Base-by-base conservation (phyloP, 53 echinoderm and acorn worm species). In the Mesocentrotus franciscanus region DNA sequence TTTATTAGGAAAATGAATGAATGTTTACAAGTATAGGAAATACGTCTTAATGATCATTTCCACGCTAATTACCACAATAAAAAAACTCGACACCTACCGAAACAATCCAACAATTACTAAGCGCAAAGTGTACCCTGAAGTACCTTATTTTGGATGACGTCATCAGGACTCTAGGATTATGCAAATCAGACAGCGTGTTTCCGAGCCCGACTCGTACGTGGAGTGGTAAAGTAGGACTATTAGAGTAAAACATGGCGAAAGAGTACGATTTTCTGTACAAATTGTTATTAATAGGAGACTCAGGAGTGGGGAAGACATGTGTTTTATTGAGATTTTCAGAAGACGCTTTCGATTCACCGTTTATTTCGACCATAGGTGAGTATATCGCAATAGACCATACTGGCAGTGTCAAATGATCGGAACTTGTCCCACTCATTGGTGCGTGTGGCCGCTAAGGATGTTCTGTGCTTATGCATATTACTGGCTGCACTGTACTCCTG, bases 281-380 rank as follows among this genome's bases (percentile, higher is more conserved):
- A 92, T 95, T 98, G 92, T 93, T 98, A 32, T 94, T 98, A 89
- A 97, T 98, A 95, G 98, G 98, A 59, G 98, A 98, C 96, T 97
- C 98, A 60, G 97, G 97, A 33, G 98, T 98, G n/a, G 98, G 98
- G 10, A 98, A 98, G 90, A 98, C 98, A 64, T 97, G 98, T 93
- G 97, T 97, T 89, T 95, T 98, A 89, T 96, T 98, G 93, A 97
- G 97, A 94, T 98, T 97, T 96, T 96, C 97, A 95, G 97, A 97
- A 87, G 97, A 97, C 95, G 96, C 96, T 89, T 97, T 98, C 95
- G 97, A 97, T 94, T 95, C 97, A 71, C 97, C 97, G 70, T 98
- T 97, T 92, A 97, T 98, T 95, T 97, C 97, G 71, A 97, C 97
- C 61, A 98, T 98, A 98, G 98, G 98, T 98, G 95, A 98, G 98